A percentile compares a stretch with the other conserved stretches of the same genome.
These are phyloP conservation scores for Lagorchestes hirsutus DNA, from an alignment of 2,797 vertebrate species.

Conservation along the genomic window DNA sequence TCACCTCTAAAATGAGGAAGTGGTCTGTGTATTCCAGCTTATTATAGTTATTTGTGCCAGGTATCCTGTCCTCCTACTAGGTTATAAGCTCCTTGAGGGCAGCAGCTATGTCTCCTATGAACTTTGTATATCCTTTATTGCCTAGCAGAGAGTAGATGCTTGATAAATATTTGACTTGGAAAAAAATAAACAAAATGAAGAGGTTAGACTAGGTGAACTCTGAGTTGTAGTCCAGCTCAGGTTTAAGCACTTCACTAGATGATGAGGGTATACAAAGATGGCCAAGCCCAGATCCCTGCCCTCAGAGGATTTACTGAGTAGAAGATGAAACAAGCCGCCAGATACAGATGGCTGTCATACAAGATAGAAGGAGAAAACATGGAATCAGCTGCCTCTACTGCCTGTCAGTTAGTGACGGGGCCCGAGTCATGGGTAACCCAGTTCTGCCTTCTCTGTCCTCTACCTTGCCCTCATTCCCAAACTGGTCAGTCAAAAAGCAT, in stretches of 20 bases:
- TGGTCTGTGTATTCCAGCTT: not conserved
- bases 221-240: not conserved
- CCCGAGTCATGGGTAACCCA: not conserved
- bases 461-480: not conserved
- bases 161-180: conserved; percentile 7
- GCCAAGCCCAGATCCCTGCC: not conserved
- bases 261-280: not conserved
- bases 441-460: not conserved
- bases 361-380: not conserved
- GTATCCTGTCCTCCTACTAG: not conserved
- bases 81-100: not conserved
- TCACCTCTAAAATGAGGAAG: conserved; percentile 67
- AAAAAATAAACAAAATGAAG: not conserved
- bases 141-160: conserved; percentile 53
- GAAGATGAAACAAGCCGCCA: not conserved
- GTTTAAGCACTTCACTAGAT: not conserved
- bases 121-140: conserved; percentile 8
- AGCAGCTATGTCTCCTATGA: conserved; percentile 25
- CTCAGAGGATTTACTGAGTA: not conserved
- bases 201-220: not conserved
- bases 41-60: not conserved
- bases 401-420: not conserved
- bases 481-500: not conserved
- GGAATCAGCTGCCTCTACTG: not conserved
- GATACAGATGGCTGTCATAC: not conserved